Evolutionary conservation across 2,888 invertebrate species (phyloP).

Genomic region (Omphaloscelis lunosa): DNA sequence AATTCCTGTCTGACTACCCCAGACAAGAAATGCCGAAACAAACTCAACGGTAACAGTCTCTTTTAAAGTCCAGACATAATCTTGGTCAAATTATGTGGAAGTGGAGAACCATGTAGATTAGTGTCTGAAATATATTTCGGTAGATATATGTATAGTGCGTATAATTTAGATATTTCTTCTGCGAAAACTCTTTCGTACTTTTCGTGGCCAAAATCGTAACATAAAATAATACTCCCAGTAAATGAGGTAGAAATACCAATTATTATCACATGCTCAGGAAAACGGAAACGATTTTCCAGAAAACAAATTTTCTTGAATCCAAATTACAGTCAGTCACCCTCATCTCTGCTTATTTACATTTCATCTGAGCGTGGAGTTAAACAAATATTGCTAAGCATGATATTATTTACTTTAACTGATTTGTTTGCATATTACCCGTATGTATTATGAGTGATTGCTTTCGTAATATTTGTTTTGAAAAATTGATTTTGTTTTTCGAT

Average conservation of each 20-base stretch:
- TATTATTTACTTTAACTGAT: constrained; percentile 68
- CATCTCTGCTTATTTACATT: constrained; percentile 62
- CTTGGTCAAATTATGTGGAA: too few species aligned
- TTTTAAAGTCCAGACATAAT: too few species aligned
- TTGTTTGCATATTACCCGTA: constrained; percentile 62
- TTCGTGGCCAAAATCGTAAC: background rate
- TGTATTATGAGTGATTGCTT: constrained; percentile 62
- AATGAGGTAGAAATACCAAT: constrained; percentile 18
- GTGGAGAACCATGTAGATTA: too few species aligned
- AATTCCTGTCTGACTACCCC: too few species aligned
- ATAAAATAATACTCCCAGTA: background rate
- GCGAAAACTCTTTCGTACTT: background rate
- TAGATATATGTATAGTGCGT: background rate
- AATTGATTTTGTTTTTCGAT: constrained; percentile 41
- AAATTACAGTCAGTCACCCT: constrained; percentile 51
- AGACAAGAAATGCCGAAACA: too few species aligned
- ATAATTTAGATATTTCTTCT: background rate
- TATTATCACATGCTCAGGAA: constrained; percentile 21
- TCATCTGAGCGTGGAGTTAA: constrained; percentile 65
- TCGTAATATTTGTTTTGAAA: constrained; percentile 54
- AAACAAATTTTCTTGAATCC: constrained; percentile 57
- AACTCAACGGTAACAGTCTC: too few species aligned
- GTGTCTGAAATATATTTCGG: background rate
- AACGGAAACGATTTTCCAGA: constrained; percentile 38
- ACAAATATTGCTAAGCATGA: constrained; percentile 65